Evolutionary conservation across 2,797 vertebrate species (phyloP), one percentile per base, ranked within the genome.

Genomic region (Poeciliopsis turneri): DNA sequence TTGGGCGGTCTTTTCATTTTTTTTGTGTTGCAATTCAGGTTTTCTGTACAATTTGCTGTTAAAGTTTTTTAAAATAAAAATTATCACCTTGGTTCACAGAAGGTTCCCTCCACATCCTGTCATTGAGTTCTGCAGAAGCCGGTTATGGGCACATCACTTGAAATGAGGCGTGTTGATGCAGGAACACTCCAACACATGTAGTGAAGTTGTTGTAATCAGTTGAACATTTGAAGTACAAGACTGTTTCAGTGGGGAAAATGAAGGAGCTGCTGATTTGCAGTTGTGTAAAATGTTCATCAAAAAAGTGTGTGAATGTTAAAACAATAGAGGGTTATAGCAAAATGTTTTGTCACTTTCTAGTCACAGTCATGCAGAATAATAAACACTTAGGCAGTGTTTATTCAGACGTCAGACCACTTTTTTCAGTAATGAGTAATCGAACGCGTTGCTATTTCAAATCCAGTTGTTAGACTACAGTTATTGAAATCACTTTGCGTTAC

Each of bases 281-380:
- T 61, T 57, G 15, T 47, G 39, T 59, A 25, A 39, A 45, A 72
- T 64, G 30, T 30, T 41, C 12, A 28, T 13, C 41, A 57, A 25
- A 61, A 51, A 43, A 18, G 16, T 28, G 18, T 72, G 76, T 71
- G 36, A 71, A 79, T 71, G 23, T 82, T 77, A 46, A 55, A 53
- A 43, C 9, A 68, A 45, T n/a, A 77, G 43, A 5, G 18, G 12
- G 1, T n/a, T 28, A 28, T 72, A 61, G 71, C 79, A 76, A 80
- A 77, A 75, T 57, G 13, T 68, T 49, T 74, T 82, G 77, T 79
- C 75, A 68, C 59, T 8, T 45, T 74, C 25, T 51, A 72, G 78
- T 66, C 47, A 46, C 72, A 45, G 36, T 39, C 36, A 39, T 61
- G 75, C 85, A 84, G 77, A 86, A 84, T 81, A 86, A 84, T 81